These are phyloP conservation scores for Marmota monax DNA, from an alignment of 2,113 vertebrate genomes.

Conservation along the genomic window DNA sequence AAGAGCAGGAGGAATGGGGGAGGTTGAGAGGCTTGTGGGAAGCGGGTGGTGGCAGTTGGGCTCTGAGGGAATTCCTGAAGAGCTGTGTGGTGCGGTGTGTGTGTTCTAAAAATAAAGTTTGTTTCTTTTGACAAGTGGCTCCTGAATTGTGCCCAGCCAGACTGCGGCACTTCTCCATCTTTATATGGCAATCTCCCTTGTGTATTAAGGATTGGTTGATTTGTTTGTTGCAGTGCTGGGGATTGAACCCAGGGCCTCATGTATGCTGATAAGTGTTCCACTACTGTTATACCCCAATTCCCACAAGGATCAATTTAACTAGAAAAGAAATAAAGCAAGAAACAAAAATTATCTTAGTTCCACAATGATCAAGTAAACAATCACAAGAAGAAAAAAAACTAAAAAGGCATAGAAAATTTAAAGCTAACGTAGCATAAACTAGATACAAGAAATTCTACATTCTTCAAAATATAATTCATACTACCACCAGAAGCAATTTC, in stretches of 20 bases:
- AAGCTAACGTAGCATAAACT: conserved; percentile 7
- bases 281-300: not conserved
- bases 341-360: not conserved
- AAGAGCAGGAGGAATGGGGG: too few relatives aligned
- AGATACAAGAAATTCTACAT: not conserved
- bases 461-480: conserved; percentile 24
- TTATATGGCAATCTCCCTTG: not conserved
- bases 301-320: not conserved
- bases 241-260: not conserved
- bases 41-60: too few relatives aligned
- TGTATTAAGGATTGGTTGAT: not conserved
- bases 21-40: too few relatives aligned
- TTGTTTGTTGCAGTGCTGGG: not conserved
- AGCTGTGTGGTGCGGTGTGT: too few relatives aligned
- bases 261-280: not conserved
- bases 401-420: not conserved
- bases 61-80: too few relatives aligned
- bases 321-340: not conserved
- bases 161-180: not conserved
- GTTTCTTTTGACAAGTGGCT: too few relatives aligned
- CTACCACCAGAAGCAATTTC: not conserved
- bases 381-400: not conserved
- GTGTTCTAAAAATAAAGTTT: too few relatives aligned
- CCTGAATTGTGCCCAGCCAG: too few relatives aligned
- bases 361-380: not conserved